Evolutionary conservation across 2,113 vertebrate species (phyloP).

Genomic region (Ceyx cyanopectus): DNA sequence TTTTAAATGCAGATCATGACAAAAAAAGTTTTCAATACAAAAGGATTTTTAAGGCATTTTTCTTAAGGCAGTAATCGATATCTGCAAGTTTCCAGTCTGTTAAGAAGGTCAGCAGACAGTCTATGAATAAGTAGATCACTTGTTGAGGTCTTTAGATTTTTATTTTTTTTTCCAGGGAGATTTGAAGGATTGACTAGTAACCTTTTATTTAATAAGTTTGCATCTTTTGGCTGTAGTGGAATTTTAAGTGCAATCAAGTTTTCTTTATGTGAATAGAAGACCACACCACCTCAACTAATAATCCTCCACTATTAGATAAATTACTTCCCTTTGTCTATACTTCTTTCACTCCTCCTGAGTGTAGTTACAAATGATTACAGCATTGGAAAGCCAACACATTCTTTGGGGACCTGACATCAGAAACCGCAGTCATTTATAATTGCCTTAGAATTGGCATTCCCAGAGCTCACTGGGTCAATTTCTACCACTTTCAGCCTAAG

Average conservation of each 20-base stretch:
- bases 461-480: not conserved
- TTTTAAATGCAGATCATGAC: conserved; percentile 9
- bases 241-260: conserved; percentile 49
- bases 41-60: conserved; percentile 17
- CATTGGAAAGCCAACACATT: not conserved
- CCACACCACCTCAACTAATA: conserved; percentile 35
- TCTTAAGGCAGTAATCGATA: conserved; percentile 47
- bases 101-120: conserved; percentile 61
- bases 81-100: not conserved
- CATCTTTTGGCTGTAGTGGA: conserved; percentile 34
- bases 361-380: conserved; percentile 38
- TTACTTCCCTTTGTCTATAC: conserved; percentile 44
- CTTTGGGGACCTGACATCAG: not conserved
- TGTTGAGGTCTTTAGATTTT: not conserved
- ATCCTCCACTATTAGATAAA: conserved; percentile 30
- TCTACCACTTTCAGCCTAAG: not conserved
- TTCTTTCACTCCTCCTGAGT: conserved; percentile 4
- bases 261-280: not conserved
- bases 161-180: conserved; percentile 7
- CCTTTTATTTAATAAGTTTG: conserved; percentile 58
- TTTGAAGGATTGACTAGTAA: conserved; percentile 48
- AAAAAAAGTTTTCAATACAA: not conserved
- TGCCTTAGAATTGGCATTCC: not conserved
- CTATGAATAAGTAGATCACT: conserved; percentile 40
- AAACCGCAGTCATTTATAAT: not conserved